Evolutionary conservation across 1,140 invertebrate genomes (phyloP).

Genomic region (Apolygus lucorum): DNA sequence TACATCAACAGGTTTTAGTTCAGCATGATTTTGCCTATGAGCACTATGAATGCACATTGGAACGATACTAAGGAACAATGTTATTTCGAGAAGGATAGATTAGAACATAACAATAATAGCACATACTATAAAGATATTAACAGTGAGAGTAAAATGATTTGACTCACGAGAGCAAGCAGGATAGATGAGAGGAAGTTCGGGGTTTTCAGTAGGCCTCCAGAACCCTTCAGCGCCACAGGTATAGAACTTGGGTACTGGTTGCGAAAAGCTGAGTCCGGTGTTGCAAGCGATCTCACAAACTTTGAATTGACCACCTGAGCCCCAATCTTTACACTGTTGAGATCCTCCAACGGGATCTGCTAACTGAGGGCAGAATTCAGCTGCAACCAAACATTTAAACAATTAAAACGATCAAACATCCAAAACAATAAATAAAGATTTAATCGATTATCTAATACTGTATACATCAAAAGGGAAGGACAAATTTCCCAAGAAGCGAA

Average conservation of each 20-base stretch:
- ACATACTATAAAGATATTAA: too few species aligned
- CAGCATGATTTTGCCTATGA: too few species aligned
- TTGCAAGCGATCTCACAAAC: constrained; percentile 85
- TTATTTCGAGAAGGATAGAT: too few species aligned
- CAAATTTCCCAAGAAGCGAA: too few species aligned
- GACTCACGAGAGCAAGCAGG: constrained; percentile 77
- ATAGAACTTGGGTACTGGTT: constrained; percentile 86
- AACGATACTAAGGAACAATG: too few species aligned
- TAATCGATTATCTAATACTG: background rate
- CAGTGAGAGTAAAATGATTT: too few species aligned
- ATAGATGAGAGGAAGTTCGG: constrained; percentile 69
- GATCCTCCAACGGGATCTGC: constrained; percentile 79
- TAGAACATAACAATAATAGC: too few species aligned
- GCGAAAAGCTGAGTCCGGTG: constrained; percentile 75
- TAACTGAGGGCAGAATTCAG: constrained; percentile 81
- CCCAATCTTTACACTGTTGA: constrained; percentile 91
- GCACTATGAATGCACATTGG: too few species aligned
- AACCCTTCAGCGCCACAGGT: constrained; percentile 94
- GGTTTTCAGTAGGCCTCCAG: constrained; percentile 80
- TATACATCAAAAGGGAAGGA: too few species aligned
- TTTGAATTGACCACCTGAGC: constrained; percentile 89
- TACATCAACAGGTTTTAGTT: too few species aligned
- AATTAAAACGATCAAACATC: constrained; percentile 24
- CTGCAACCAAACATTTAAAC: constrained; percentile 42
- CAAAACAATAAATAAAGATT: background rate